Percentiles rank a stretch among this genome's conserved stretches.
Evolutionary conservation across 2,888 invertebrate species (phyloP).

Genomic region (Anthophora plumipes): DNA sequence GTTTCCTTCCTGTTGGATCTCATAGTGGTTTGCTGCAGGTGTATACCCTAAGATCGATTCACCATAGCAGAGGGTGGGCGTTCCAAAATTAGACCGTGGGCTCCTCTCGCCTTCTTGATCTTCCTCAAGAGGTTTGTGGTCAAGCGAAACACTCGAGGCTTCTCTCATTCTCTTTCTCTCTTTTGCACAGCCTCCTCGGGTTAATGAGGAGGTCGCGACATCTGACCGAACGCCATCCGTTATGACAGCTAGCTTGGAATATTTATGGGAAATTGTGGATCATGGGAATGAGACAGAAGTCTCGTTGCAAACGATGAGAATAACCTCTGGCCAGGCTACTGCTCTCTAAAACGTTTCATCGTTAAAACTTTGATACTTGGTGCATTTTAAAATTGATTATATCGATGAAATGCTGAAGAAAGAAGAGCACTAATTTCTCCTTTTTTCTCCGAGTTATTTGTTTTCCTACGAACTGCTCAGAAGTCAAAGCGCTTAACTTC

Average conservation of each 20-base stretch:
- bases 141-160: conserved; percentile 72
- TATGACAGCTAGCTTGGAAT: conserved; percentile 79
- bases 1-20: conserved; percentile 76
- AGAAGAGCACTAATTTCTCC: too few species aligned
- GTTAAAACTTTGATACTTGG: background rate
- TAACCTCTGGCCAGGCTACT: background rate
- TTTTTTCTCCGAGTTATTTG: too few species aligned
- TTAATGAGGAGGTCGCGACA: conserved; percentile 82
- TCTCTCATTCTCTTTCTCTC: conserved; percentile 36
- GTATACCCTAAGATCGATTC: conserved; percentile 72
- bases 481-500: too few species aligned
- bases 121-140: conserved; percentile 79
- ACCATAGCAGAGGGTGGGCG: conserved; percentile 75
- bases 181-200: conserved; percentile 65
- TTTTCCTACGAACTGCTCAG: too few species aligned
- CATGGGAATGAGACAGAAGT: conserved; percentile 74
- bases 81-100: conserved; percentile 79
- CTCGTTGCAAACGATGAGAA: conserved; percentile 32
- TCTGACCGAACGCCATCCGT: conserved; percentile 80
- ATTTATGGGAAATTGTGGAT: conserved; percentile 80
- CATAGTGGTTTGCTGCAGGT: conserved; percentile 80
- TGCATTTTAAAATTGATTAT: background rate
- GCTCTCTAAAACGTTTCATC: background rate
- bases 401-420: background rate
- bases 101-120: conserved; percentile 72